These are phyloP conservation scores for Brachionus sp. DNA, from an alignment of 1,140 invertebrate species.

Conservation along the genomic window DNA sequence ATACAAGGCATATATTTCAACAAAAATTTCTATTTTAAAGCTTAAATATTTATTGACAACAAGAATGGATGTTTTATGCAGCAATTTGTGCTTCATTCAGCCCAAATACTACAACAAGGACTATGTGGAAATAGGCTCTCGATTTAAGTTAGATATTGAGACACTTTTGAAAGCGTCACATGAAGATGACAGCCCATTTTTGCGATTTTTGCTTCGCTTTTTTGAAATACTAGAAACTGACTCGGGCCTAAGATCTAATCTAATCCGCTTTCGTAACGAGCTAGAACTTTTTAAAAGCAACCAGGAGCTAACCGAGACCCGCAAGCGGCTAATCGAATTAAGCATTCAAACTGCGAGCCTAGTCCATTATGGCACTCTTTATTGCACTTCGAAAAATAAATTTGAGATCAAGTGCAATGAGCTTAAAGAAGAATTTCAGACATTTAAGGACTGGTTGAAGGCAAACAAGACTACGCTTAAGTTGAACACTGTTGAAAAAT, in stretches of 20 bases:
- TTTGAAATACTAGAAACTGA: not conserved
- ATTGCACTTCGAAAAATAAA: not conserved
- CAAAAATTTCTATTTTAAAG: not conserved
- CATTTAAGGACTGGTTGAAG: constrained; percentile 7
- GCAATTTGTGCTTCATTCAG: not conserved
- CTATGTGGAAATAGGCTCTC: not conserved
- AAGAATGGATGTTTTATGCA: constrained; percentile 15
- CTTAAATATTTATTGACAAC: not conserved
- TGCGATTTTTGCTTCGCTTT: not conserved
- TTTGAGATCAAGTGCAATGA: not conserved
- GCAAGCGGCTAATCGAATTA: not conserved
- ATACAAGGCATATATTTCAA: not conserved
- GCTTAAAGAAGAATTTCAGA: not conserved
- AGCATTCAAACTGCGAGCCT: not conserved
- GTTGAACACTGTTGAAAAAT: not conserved
- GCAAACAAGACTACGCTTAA: not conserved
- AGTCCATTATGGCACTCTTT: not conserved
- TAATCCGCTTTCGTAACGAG: not conserved
- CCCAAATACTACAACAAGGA: constrained; percentile 17
- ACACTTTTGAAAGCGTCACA: not conserved
- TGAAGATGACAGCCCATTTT: not conserved
- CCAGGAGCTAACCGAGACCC: not conserved
- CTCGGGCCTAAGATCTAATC: not conserved
- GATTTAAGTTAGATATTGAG: constrained; percentile 1
- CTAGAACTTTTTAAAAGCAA: not conserved